These are phyloP conservation scores for Apodemia mormo DNA, from an alignment of 2,888 invertebrate genomes.

Conservation along the genomic window DNA sequence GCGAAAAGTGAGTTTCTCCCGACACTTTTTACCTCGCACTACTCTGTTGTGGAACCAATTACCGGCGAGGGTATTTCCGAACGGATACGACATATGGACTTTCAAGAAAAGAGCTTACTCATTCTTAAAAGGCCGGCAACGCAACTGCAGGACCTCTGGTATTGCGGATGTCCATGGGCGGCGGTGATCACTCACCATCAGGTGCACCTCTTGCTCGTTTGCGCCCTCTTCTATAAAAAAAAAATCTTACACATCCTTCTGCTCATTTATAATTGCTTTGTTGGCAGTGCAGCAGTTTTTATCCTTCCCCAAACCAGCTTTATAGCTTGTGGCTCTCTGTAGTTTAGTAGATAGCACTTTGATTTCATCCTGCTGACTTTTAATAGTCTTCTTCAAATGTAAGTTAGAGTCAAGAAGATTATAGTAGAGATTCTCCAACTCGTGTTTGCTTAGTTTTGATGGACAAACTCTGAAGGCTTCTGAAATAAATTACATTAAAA, in stretches of 20 bases:
- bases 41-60: too few species aligned
- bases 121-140: too few species aligned
- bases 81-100: too few species aligned
- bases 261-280: constrained; percentile 53
- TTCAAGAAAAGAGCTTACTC: too few species aligned
- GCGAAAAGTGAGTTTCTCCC: too few species aligned
- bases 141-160: too few species aligned
- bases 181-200: too few species aligned
- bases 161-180: too few species aligned
- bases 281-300: constrained; percentile 52
- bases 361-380: constrained; percentile 81
- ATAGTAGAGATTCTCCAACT: constrained; percentile 85
- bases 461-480: constrained; percentile 50
- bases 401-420: constrained; percentile 82
- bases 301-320: constrained; percentile 41
- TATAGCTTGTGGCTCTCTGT: constrained; percentile 54
- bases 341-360: constrained; percentile 56
- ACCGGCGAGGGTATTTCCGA: too few species aligned
- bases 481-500: background rate
- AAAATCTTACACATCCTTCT: constrained; percentile 57
- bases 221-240: too few species aligned
- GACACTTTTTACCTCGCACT: too few species aligned
- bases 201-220: too few species aligned
- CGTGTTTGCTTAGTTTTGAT: constrained; percentile 81
- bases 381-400: constrained; percentile 82